Evolutionary conservation across 2,888 invertebrate genomes (phyloP), one percentile per base, ranked within the genome.

Genomic region (Pecten maximus): DNA sequence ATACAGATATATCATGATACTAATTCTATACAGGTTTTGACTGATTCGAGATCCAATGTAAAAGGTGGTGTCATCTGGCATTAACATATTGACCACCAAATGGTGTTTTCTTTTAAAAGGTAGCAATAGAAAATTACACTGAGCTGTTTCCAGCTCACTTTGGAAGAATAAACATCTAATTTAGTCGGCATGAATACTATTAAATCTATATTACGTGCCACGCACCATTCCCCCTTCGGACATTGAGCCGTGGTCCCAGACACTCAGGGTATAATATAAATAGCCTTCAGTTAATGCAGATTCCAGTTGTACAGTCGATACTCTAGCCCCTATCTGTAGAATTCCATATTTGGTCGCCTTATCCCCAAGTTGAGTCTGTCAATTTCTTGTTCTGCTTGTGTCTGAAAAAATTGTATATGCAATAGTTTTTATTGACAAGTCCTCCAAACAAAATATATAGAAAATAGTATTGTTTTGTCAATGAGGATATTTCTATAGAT

Each of bases 151-250:
- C n/a, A n/a, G 23, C 6, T 74, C 74, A 74, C 35, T 74, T 35
- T 12, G 74, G 12, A 35, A 74, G 28, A 74, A 44, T 44, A 44
- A 44, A 44, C 44, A 44, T 44, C 44, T 44, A 44, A 44, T 44
- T 44, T 44, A 44, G 8, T 44, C 44, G 44, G 44, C 44, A 12
- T 10, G 44, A 44, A 74, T 74, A 35, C 74, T 74, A 35, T 74
- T 74, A 74, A 74, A 74, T 74, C 74, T 28, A 74, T 74, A 74
- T 74, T 74, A 74, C 10, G 35, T 74, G 74, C 74, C 74, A 35
- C 35, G 74, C 74, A 35, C 74, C 28, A 74, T 35, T 74, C 35
- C 35, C 74, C 74, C 74, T 35, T 28, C 28, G 74, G 74, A 74
- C 28, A 28, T 74, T 74, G 74, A 74, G 74, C 74, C 0, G 12